These are phyloP conservation scores for Peromyscus aztecus DNA, from an alignment of 2,797 vertebrate species.

Conservation along the genomic window DNA sequence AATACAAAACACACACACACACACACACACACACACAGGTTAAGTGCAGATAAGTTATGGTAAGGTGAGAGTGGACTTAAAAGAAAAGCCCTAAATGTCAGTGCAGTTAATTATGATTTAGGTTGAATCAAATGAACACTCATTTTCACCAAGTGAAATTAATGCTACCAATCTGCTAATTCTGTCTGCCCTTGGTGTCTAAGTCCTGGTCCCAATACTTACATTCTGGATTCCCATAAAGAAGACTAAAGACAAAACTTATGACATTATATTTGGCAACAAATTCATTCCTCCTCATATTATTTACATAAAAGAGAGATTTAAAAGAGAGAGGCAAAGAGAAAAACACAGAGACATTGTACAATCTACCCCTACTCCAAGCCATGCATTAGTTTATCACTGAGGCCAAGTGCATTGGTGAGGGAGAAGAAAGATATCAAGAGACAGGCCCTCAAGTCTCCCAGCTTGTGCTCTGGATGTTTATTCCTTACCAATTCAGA, in stretches of 20 bases:
- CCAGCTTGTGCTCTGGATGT: too few relatives aligned
- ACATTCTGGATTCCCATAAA: not conserved
- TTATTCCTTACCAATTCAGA: not conserved
- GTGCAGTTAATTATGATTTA: not conserved
- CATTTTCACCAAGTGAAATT: not conserved
- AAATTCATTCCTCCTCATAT: not conserved
- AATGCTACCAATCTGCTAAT: not conserved
- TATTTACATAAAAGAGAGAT: not conserved
- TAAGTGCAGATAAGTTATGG: not conserved
- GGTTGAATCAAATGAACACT: not conserved
- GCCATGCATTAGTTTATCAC: not conserved
- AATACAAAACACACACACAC: not conserved
- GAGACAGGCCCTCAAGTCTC: fast-evolving
- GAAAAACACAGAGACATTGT: not conserved
- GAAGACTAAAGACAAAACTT: not conserved
- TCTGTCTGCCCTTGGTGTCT: not conserved
- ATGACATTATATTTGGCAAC: not conserved
- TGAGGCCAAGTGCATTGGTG: not conserved
- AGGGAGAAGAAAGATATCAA: not conserved
- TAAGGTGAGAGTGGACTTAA: not conserved
- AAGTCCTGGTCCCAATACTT: not conserved
- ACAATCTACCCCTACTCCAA: too few relatives aligned
- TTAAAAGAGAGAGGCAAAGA: not conserved
- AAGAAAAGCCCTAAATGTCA: not conserved
- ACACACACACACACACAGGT: not conserved